phyloP scores from a whole-genome alignment of 2,797 vertebrate genomes.

The Loriculus beryllinus region DNA sequence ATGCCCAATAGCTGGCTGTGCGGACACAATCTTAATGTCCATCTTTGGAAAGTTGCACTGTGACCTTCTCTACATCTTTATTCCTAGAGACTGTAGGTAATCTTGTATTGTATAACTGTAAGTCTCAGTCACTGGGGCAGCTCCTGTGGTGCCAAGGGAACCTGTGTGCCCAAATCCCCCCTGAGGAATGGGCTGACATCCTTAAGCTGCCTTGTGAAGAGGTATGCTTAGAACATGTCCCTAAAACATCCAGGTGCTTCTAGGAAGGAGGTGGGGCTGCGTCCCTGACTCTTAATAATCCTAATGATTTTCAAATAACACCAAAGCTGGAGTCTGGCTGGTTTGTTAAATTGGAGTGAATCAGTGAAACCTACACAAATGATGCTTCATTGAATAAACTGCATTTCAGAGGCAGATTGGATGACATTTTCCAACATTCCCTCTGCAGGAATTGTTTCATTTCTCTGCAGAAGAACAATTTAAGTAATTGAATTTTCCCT shows the following conservation, averaged over 20 bases:
- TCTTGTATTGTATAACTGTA: neutral
- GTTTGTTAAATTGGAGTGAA: neutral
- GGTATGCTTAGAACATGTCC: neutral
- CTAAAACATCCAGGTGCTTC: neutral
- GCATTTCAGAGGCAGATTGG: neutral
- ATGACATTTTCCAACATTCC: slow-evolving; percentile 29
- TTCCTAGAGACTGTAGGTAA: neutral
- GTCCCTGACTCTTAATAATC: neutral
- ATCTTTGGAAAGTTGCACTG: neutral
- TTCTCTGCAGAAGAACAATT: slow-evolving; percentile 39
- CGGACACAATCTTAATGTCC: neutral
- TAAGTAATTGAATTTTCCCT: slow-evolving; percentile 47
- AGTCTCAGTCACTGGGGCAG: neutral
- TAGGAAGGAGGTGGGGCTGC: neutral
- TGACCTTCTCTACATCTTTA: neutral
- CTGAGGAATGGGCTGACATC: neutral
- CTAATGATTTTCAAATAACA: neutral
- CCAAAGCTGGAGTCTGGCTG: neutral
- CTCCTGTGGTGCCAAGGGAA: neutral
- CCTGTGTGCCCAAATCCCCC: neutral
- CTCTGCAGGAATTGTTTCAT: slow-evolving; percentile 50
- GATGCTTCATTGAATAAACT: neutral
- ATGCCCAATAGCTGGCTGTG: neutral
- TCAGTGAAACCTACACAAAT: neutral
- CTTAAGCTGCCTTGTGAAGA: neutral